These are phyloP conservation scores for Electrona antarctica DNA, from an alignment of 2,113 vertebrate genomes.

Conservation along the genomic window DNA sequence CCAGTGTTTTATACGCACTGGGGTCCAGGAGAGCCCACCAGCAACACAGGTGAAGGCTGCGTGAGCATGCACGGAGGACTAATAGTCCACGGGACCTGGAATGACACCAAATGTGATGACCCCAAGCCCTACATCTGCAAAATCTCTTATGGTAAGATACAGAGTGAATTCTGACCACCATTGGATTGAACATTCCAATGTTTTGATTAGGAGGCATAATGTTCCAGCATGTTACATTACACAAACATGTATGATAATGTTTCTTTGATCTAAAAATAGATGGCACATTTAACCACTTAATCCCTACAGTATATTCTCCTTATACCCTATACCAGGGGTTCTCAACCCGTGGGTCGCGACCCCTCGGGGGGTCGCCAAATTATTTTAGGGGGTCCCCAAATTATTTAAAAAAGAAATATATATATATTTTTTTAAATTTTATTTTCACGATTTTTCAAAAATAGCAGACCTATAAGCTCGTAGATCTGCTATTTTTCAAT, in stretches of 20 bases:
- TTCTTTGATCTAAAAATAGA: not conserved
- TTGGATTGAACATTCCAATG: too few relatives aligned
- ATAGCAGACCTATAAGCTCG: too few relatives aligned
- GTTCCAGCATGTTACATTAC: not conserved
- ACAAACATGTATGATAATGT: not conserved
- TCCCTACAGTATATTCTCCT: not conserved
- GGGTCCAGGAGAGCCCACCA: conserved; percentile 80
- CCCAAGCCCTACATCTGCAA: conserved; percentile 79
- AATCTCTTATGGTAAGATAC: conserved; percentile 68
- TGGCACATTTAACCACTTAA: not conserved
- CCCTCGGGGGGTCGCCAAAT: too few relatives aligned
- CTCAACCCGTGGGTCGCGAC: too few relatives aligned
- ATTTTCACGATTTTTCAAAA: too few relatives aligned
- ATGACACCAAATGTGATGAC: conserved; percentile 75
- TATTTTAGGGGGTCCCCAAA: too few relatives aligned
- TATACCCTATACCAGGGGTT: too few relatives aligned
- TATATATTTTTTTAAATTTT: too few relatives aligned
- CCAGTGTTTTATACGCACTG: conserved; percentile 81
- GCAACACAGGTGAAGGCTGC: conserved; percentile 72
- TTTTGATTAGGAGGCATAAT: not conserved
- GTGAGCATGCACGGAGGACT: conserved; percentile 70
- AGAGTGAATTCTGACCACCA: too few relatives aligned
- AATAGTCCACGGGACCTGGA: conserved; percentile 79
- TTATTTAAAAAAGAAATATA: too few relatives aligned
- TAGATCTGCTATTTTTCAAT: too few relatives aligned